Conservation (phyloP, 2,113 vertebrate genomes). For the Clarias magur region DNA sequence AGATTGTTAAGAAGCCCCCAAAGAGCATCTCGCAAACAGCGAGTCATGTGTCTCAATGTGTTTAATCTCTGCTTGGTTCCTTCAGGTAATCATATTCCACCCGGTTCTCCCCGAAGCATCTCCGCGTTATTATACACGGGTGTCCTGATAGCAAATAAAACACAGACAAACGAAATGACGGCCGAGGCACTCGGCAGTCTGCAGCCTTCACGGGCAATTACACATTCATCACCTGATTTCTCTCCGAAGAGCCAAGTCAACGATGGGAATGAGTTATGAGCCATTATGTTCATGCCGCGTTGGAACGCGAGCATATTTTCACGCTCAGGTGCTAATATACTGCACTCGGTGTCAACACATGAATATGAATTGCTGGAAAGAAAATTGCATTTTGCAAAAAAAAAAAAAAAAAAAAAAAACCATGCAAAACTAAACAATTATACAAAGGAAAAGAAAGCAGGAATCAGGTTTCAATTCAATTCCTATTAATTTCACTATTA, state of each 20-base stretch:
- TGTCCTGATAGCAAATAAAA: conserved; percentile 20
- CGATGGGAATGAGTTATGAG: conserved; percentile 26
- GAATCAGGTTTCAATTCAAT: not conserved
- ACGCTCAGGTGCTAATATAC: conserved; percentile 35
- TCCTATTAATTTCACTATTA: conserved; percentile 2
- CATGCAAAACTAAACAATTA: conserved; percentile 16
- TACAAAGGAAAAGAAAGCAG: not conserved
- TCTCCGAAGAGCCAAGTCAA: conserved; percentile 8
- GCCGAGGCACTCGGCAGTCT: not conserved
- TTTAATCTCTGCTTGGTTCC: conserved; percentile 28
- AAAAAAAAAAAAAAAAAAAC: not conserved
- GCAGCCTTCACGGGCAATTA: conserved; percentile 25
- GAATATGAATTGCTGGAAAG: conserved; percentile 17
- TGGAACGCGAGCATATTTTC: conserved; percentile 31
- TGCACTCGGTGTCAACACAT: conserved; percentile 30
- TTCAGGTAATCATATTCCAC: not conserved
- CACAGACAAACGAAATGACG: not conserved
- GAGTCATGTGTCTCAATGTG: conserved; percentile 2
- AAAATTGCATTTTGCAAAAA: conserved; percentile 9
- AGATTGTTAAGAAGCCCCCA: conserved; percentile 11
- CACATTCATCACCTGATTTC: conserved; percentile 23
- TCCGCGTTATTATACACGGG: conserved; percentile 10
- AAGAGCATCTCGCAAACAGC: not conserved
- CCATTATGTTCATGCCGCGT: conserved; percentile 5
- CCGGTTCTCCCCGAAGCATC: not conserved